Conservation (phyloP, 2,113 vertebrate genomes). For the Bambusicola thoracicus region DNA sequence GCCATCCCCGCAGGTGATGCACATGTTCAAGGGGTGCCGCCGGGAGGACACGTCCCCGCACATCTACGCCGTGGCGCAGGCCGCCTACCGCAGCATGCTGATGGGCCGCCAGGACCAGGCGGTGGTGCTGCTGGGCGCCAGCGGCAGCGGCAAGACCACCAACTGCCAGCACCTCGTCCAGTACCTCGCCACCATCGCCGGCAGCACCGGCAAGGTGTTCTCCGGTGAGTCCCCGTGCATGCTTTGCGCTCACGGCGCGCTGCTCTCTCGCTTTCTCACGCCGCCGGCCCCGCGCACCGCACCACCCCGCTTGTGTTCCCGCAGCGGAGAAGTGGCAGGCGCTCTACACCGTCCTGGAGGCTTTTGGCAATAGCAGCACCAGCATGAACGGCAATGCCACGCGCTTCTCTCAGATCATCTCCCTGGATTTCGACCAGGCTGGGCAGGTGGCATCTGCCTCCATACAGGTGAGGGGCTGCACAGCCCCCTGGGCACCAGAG, state of each 20-base stretch:
- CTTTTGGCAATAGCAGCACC: slow-evolving; percentile 93
- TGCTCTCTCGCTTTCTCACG: not conserved
- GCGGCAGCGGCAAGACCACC: slow-evolving; percentile 94
- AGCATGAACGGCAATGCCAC: slow-evolving; percentile 91
- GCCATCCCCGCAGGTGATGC: slow-evolving; percentile 86
- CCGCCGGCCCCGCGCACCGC: not conserved
- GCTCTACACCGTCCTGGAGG: slow-evolving; percentile 93
- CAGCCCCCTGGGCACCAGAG: not conserved
- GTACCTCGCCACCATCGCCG: slow-evolving; percentile 91
- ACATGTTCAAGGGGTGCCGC: slow-evolving; percentile 98
- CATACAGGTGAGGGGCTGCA: slow-evolving; percentile 84
- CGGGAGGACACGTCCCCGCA: slow-evolving; percentile 93
- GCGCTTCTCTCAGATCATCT: slow-evolving; percentile 95
- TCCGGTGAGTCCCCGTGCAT: slow-evolving; percentile 80
- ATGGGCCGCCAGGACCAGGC: slow-evolving; percentile 96
- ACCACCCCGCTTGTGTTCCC: slow-evolving; percentile 34
- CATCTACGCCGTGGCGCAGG: slow-evolving; percentile 92
- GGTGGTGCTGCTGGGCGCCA: slow-evolving; percentile 89
- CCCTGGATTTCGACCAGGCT: slow-evolving; percentile 95
- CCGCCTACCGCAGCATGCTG: slow-evolving; percentile 91
- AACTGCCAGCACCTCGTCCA: slow-evolving; percentile 96
- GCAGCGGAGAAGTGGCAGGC: slow-evolving; percentile 98
- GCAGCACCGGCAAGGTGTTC: slow-evolving; percentile 92
- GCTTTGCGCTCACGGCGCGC: not conserved
- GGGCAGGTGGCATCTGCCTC: slow-evolving; percentile 97